Evolutionary conservation across 2,797 vertebrate species (phyloP), one percentile per base, ranked within the genome.

Genomic region (Myoxocephalus aenaeus): DNA sequence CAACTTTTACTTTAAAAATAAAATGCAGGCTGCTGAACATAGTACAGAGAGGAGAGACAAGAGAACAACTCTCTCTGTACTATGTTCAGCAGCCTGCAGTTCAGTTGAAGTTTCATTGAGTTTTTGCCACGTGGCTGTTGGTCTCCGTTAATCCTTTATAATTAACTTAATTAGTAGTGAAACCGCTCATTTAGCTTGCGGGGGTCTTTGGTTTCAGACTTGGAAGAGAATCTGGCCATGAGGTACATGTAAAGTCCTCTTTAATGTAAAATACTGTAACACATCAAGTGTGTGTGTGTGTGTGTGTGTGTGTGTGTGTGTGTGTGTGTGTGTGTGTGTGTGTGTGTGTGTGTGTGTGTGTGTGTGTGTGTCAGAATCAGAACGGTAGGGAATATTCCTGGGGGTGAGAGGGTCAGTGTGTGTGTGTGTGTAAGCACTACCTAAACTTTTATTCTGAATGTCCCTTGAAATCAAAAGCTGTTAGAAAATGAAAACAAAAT

Each of bases 141-240:
- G 10, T n/a, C n/a, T 20, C 46, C 25, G n/a, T n/a, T n/a, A 3
- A 7, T 7, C 20, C 8, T 48, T 78, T 75, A 72, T 81, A 87
- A 83, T 83, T 65, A 86, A 80, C 63, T 82, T 83, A 77, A 84
- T 79, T 83, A 83, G 77, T 3, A 29, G 44, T 4, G 25, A 1
- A 40, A 7, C 61, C 50, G 6, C 64, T 80, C 74, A 20, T 65
- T 50, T 51, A 5, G 34, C 81, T 68, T 42, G 27, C 2, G 59
- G 80, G 64, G 65, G 62, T 68, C 20, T 84, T 2, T 42, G 62
- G 36, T 77, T 18, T 46, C 66, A 77, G 38, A 63, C 68, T 22
- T 11, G n/a, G 58, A 61, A 14, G 67, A 68, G 44, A 57, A 22
- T 34, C 3, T 44, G 14, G 12, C 56, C 65, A 69, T 15, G 57